phyloP scores from a whole-genome alignment of 2,797 vertebrate genomes.

The Aldrovandia affinis region DNA sequence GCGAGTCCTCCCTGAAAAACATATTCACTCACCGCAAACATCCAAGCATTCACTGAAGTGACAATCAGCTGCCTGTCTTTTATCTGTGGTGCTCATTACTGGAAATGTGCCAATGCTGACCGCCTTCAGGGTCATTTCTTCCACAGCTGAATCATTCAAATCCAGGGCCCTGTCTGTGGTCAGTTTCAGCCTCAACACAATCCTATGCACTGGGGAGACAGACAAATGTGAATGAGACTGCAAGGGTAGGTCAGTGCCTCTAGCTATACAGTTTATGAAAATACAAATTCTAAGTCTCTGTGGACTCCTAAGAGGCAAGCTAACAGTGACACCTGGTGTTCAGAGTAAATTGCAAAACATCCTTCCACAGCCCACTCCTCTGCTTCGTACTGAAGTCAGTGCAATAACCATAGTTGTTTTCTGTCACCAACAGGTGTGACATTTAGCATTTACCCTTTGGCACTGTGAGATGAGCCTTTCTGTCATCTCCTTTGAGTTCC shows the following conservation, averaged over 20 bases:
- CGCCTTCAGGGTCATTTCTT: too few relatives aligned
- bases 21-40: neutral
- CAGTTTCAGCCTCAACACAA: neutral
- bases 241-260: neutral
- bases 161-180: neutral
- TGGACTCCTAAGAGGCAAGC: neutral
- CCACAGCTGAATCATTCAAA: too few relatives aligned
- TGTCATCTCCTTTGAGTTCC: neutral
- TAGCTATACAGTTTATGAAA: neutral
- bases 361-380: neutral
- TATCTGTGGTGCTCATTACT: neutral
- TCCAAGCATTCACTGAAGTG: neutral
- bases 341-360: neutral
- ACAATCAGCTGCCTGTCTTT: neutral
- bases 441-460: too few relatives aligned
- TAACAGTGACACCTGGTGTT: neutral
- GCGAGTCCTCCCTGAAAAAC: neutral
- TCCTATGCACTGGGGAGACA: neutral
- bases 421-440: too few relatives aligned
- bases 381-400: neutral
- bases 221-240: neutral
- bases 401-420: too few relatives aligned
- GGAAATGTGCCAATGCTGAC: too few relatives aligned
- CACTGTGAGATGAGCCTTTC: neutral
- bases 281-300: neutral